Evolutionary conservation across 1,140 invertebrate genomes (phyloP), one percentile per base, ranked within the genome.

Genomic region (Helicoverpa zea): DNA sequence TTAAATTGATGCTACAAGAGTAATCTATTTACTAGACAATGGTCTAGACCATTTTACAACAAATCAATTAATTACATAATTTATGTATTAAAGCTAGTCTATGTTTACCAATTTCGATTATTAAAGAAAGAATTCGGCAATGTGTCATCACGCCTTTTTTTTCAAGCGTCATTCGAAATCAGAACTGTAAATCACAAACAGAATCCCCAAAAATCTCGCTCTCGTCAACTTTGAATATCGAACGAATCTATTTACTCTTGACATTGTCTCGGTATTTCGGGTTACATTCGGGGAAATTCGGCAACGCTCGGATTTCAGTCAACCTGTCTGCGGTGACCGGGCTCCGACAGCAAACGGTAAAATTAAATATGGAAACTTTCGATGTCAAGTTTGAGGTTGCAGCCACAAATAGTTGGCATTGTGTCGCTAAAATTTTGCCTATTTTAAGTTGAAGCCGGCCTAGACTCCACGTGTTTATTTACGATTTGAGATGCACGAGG

Each of bases 241-340:
- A 63, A 63, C 59, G 59, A 54, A n/a, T 63, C 59, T 29, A 14
- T 63, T 63, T 63, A 29, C 29, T 63, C 59, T 63, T 63, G 59
- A 61, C 18, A 61, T 29, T 61, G 58, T 2, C 12, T 56, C 52
- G 18, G 18, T 61, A 61, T 63, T 63, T 63, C 59, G 29, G 29
- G 59, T 23, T 3, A 13, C 59, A 1, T 7, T 63, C 59, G 58
- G 23, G 0, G 2, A 63, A 14, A 63, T 30, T 63, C 59, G 29
- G 29, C 12, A 14, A 29, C 12, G 11, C 13, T 14, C 59, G 59
- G 52, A n/a, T 14, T n/a, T 54, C 14, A 54, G n/a, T 54, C 5
- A 54, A 61, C 29, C 59, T 35, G 23, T 35, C 29, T 29, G 59
- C 29, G 59, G 5, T 30, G 29, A 14, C 12, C 59, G 59, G 13